Evolutionary conservation across 2,797 vertebrate genomes (phyloP).

Genomic region (Platalea minor): DNA sequence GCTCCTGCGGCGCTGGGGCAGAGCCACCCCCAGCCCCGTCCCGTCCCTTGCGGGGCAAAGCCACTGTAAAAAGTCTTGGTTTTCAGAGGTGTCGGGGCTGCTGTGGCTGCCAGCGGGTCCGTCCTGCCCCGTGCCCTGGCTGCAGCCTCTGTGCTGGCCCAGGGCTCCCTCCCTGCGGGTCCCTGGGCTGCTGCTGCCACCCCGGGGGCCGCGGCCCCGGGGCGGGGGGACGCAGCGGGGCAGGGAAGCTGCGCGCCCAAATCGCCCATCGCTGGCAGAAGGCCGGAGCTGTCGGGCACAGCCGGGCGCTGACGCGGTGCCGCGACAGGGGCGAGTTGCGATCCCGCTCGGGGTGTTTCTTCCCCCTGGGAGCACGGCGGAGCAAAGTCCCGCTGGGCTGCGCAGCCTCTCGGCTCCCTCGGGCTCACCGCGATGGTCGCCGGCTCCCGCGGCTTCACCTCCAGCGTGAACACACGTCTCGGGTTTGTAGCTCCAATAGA

Average conservation of each 20-base stretch:
- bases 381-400: rapidly evolving
- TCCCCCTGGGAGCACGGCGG: rapidly evolving
- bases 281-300: background rate
- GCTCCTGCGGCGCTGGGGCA: background rate
- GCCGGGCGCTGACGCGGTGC: rapidly evolving
- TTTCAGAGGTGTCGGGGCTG: background rate
- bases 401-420: rapidly evolving
- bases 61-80: no score
- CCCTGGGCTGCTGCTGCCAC: background rate
- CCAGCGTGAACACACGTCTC: rapidly evolving
- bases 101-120: background rate
- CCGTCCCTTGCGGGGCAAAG: background rate
- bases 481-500: rapidly evolving
- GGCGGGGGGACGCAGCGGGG: no score
- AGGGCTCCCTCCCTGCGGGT: background rate
- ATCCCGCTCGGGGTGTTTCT: rapidly evolving
- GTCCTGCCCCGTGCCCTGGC: background rate
- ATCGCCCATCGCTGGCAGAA: rapidly evolving
- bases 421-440: rapidly evolving
- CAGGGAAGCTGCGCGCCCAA: background rate
- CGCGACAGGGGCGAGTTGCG: rapidly evolving
- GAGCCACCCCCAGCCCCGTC: background rate
- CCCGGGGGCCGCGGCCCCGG: background rate
- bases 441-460: background rate
- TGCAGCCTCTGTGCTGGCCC: background rate